A percentile compares a stretch with the other conserved stretches of the same genome.
Evolutionary conservation across 2,888 invertebrate species (phyloP).

Genomic region (Mythimna albipuncta): DNA sequence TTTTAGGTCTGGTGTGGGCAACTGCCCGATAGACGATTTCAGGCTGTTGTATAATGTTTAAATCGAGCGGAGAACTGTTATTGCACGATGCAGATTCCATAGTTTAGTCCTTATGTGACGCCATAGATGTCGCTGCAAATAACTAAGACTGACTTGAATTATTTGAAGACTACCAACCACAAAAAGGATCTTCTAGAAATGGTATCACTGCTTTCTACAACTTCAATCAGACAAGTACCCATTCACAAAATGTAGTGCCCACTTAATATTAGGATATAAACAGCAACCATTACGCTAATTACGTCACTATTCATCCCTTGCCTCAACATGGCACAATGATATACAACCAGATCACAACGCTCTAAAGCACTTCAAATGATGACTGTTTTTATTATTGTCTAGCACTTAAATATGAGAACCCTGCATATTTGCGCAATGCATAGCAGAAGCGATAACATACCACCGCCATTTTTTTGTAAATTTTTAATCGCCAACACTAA

Average conservation of each 20-base stretch:
- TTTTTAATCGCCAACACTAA: too few species aligned
- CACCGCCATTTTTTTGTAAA: too few species aligned
- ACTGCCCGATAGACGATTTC: too few species aligned
- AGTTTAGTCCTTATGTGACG: too few species aligned
- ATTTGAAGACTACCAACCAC: too few species aligned
- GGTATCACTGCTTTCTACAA: neutral
- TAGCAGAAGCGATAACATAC: neutral
- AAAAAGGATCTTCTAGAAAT: neutral
- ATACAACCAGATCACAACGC: slow-evolving; percentile 58
- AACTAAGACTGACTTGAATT: too few species aligned
- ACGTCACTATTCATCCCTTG: slow-evolving; percentile 40
- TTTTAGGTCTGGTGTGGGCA: too few species aligned
- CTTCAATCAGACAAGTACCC: neutral
- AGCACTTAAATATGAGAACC: slow-evolving; percentile 51
- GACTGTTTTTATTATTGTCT: slow-evolving; percentile 62
- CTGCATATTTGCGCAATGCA: slow-evolving; percentile 22
- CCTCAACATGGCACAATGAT: slow-evolving; percentile 57
- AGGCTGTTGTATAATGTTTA: too few species aligned
- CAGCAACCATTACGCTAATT: slow-evolving; percentile 26
- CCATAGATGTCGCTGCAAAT: too few species aligned
- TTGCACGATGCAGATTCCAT: too few species aligned
- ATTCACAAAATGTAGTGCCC: slow-evolving; percentile 28
- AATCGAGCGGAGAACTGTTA: too few species aligned
- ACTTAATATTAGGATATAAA: slow-evolving; percentile 28
- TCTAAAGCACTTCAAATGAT: slow-evolving; percentile 42